Evolutionary conservation across 2,888 invertebrate genomes (phyloP), one percentile per base, ranked within the genome.

Genomic region (Galeopsomyia nigrocyanea): DNA sequence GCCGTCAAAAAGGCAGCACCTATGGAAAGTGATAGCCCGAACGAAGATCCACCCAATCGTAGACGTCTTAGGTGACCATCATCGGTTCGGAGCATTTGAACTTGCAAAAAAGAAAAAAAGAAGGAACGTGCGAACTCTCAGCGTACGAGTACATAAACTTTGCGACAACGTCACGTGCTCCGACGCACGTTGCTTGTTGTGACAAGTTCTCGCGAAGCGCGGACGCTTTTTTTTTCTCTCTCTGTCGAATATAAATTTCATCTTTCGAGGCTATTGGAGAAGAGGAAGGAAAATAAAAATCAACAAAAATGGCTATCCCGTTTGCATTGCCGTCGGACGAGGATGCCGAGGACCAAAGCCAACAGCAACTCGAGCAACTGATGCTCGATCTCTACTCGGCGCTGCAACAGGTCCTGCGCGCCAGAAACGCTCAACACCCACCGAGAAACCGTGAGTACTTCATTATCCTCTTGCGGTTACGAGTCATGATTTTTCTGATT

Each of bases 331-430:
- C 86, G 57, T 80, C 84, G 75, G 84, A 85, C 68, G 83, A 83
- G 78, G 85, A 85, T 68, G 79, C 80, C 51, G 85, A 84, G 79
- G 80, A 55, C 21, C 71, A 71, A 13, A 73, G 39, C 17, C 63
- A 69, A 26, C 83, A 84, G 71, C 83, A 84, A 76, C 81, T 85
- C 74, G 84, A 84, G 70, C 84, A 84, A 68, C 81, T 86, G 68
- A 83, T 86, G 83, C 81, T 85, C 70, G 85, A 85, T 68, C 78
- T 86, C 68, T 85, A 85, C 76, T 79, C 82, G 3, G 82, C 80
- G 0, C 81, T 86, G 82, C 86, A 86, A 80, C 84, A 86, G 81
- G 83, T 85, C 77, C 82, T 86, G 50, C 80, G 86, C 26, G 82
- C 79, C 77, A 79, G 86, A 72, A 83, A 77, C 71, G 79, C 78